Base-by-base conservation (phyloP, 2,113 vertebrate species). In the Dromiciops gliroides region DNA sequence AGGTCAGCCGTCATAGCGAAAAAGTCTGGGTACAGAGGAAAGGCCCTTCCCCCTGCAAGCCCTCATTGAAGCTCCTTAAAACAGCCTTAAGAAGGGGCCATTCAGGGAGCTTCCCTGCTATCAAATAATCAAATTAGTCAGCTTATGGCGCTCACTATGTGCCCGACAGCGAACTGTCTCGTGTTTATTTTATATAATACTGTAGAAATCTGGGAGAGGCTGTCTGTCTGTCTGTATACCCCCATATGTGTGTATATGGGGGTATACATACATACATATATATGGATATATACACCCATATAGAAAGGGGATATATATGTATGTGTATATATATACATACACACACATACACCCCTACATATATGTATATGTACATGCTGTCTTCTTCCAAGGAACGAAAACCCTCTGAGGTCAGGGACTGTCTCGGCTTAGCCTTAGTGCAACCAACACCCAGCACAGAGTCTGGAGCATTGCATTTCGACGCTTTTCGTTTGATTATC, bases 261-360 rank as follows among this genome's bases (percentile, higher is more conserved):
- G n/a, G n/a, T n/a, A n/a, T n/a, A n/a, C n/a, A n/a, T n/a, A n/a
- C n/a, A n/a, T n/a, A n/a, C n/a, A n/a, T n/a, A n/a, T n/a, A n/a
- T n/a, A n/a, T n/a, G n/a, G n/a, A n/a, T n/a, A n/a, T n/a, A n/a
- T n/a, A n/a, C n/a, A n/a, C n/a, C n/a, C n/a, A n/a, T n/a, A n/a
- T n/a, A n/a, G n/a, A n/a, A n/a, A n/a, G n/a, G n/a, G n/a, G n/a
- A n/a, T n/a, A n/a, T n/a, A n/a, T n/a, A n/a, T n/a, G n/a, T n/a
- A n/a, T n/a, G n/a, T n/a, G n/a, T n/a, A n/a, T n/a, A n/a, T n/a
- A n/a, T n/a, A n/a, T n/a, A n/a, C n/a, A n/a, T n/a, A n/a, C n/a
- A n/a, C n/a, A n/a, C n/a, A n/a, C n/a, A n/a, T n/a, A n/a, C 37
- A 14, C 90, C 47, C 2, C 51, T 95, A 95, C 95, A 94, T 90